Percentiles rank a stretch among this genome's conserved stretches.
Evolutionary conservation across 1,140 invertebrate species (phyloP).

Genomic region (Armadillidium nasatum): DNA sequence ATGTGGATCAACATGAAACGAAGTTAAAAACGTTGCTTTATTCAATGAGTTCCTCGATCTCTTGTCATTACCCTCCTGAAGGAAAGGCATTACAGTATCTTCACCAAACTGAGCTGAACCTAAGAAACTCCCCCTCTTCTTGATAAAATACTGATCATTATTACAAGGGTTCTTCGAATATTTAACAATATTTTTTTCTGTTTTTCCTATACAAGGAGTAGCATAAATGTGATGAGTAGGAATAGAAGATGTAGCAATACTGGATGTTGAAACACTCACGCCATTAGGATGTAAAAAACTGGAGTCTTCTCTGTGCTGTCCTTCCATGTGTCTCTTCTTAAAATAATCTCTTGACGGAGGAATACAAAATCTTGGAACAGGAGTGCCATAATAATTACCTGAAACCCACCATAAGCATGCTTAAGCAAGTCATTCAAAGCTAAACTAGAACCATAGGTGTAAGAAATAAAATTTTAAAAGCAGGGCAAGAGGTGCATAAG

Average conservation of each 20-base stretch:
- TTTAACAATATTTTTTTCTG: neutral
- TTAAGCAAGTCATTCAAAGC: neutral
- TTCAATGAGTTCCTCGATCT: neutral
- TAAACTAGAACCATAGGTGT: too few relatives aligned
- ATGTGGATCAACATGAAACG: neutral
- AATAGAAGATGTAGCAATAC: neutral
- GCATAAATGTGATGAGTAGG: neutral
- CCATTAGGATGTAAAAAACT: neutral
- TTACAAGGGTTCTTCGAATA: neutral
- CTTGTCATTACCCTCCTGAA: neutral
- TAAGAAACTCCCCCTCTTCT: neutral
- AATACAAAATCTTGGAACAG: conserved; percentile 47
- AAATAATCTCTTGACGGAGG: neutral
- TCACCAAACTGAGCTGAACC: neutral
- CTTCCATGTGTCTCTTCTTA: neutral
- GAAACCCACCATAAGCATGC: conserved; percentile 27
- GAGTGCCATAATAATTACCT: conserved; percentile 55
- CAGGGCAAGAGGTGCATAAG: too few relatives aligned
- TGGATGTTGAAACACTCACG: neutral
- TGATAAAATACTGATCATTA: neutral
- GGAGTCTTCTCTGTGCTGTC: neutral
- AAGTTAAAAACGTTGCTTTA: neutral
- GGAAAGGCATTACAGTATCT: neutral
- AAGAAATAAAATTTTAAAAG: too few relatives aligned
- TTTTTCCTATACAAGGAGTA: too few relatives aligned